Percentiles rank a stretch among this genome's conserved stretches.
Conservation (phyloP, 1,140 invertebrate genomes). For the Polypedilum vanderplanki region DNA sequence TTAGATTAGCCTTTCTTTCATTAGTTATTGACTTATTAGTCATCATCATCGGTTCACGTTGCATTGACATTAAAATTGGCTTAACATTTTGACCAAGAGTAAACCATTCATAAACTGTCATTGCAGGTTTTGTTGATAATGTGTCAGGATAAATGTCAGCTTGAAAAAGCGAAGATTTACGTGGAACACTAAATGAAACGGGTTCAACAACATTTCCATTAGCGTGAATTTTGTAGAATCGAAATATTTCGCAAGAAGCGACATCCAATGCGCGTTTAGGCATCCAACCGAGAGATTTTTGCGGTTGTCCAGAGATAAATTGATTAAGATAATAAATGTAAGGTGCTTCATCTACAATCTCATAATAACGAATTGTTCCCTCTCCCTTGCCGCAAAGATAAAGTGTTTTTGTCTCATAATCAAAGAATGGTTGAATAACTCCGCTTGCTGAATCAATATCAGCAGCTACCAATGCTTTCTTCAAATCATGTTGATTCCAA, state of each 20-base stretch:
- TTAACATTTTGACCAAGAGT: conserved; percentile 66
- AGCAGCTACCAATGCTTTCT: conserved; percentile 66
- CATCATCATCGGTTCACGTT: conserved; percentile 50
- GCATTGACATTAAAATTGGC: conserved; percentile 77
- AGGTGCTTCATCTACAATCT: conserved; percentile 76
- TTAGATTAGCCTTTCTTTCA: too few species aligned
- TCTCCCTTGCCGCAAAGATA: conserved; percentile 70
- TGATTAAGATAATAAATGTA: conserved; percentile 86
- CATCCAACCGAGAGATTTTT: conserved; percentile 79
- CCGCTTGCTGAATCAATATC: conserved; percentile 88
- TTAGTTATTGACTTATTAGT: too few species aligned
- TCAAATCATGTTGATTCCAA: conserved; percentile 77
- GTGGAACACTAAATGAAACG: conserved; percentile 88
- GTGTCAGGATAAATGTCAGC: conserved; percentile 93
- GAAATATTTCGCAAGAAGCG: conserved; percentile 73
- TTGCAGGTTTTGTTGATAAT: conserved; percentile 67
- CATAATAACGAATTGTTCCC: conserved; percentile 91
- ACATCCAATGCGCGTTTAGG: conserved; percentile 86
- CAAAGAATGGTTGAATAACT: conserved; percentile 87
- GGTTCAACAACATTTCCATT: conserved; percentile 81
- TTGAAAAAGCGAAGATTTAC: conserved; percentile 60
- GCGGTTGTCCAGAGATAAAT: conserved; percentile 83
- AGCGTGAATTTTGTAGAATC: conserved; percentile 89
- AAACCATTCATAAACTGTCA: conserved; percentile 84
- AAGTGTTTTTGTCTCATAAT: conserved; percentile 80